Conservation (phyloP, 2,797 vertebrate species). For the Argentina silus region DNA sequence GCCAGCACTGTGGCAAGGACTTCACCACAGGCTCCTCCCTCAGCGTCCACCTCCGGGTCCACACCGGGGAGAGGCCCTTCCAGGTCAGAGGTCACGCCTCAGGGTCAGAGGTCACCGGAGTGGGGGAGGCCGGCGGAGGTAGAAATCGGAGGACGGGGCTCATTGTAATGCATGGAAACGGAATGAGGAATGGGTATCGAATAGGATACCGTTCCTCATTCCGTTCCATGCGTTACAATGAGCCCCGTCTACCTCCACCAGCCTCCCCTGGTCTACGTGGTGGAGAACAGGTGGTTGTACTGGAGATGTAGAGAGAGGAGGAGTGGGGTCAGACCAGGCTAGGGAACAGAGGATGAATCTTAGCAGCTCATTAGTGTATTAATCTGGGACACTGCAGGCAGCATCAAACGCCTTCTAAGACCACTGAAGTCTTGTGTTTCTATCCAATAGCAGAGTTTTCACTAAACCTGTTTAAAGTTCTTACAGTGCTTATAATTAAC, state of each 20-base stretch:
- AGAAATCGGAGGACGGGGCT: no score
- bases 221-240: no score
- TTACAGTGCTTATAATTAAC: no score
- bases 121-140: no score
- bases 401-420: conserved; percentile 26
- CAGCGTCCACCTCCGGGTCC: conserved; percentile 81
- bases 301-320: conserved; percentile 7
- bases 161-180: no score
- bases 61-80: no score
- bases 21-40: conserved; percentile 83
- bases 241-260: background rate
- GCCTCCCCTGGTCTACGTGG: background rate
- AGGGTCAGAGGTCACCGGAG: no score
- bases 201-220: no score
- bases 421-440: conserved; percentile 14
- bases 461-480: no score
- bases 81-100: no score
- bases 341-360: conserved; percentile 45
- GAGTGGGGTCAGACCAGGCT: conserved; percentile 57
- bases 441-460: background rate
- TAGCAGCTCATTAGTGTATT: conserved; percentile 57
- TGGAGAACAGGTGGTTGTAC: background rate
- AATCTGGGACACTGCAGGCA: conserved; percentile 40
- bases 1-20: conserved; percentile 78
- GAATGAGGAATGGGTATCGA: no score